Evolutionary conservation across 2,113 vertebrate genomes (phyloP), one percentile per base, ranked within the genome.

Genomic region (Barbus barbus): DNA sequence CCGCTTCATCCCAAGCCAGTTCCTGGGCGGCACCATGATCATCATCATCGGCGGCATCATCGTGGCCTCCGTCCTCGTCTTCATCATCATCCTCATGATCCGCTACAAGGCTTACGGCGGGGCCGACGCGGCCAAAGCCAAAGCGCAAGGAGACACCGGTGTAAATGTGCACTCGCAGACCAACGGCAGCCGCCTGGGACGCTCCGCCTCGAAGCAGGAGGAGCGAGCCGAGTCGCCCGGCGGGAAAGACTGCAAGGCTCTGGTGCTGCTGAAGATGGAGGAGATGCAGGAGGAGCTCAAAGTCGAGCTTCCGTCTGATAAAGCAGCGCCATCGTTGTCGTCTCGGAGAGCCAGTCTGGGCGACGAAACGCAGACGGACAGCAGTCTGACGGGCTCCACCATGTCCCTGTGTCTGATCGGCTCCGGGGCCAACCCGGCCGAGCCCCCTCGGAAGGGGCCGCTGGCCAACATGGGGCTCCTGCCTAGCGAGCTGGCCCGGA

Each of bases 31-130:
- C 87, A 98, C 97, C 84, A 97, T 97, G 96, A 98, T 98, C 93
- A 97, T 98, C 89, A 97, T 97, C 91, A 97, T 98, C 69, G 97
- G 97, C 6, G 97, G 97, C 13, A 96, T 98, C 91, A 98, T 98
- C 51, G 97, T 98, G 63, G 97, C 97, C 16, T 98, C 97, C 0
- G 97, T 98, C 83, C 93, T 98, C 22, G 96, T 98, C 85, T 98
- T 98, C 93, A 98, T 98, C 89, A 95, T 98, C 91, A 96, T 98
- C 91, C 95, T 98, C 82, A 97, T 97, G 95, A 97, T 98, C 85
- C 96, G 97, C 46, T 98, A 97, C 93, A 98, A 97, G 88, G 95
- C 96, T 81, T 96, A 97, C 33, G 92, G 94, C 31, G 92, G 94
- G 18, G 94, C 93, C 0, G 95, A 96, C 3, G 91, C 93, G 16